A percentile compares a stretch with the other conserved stretches of the same genome.
Evolutionary conservation across 2,888 invertebrate genomes (phyloP).

Genomic region (Dexiosoma caninum): DNA sequence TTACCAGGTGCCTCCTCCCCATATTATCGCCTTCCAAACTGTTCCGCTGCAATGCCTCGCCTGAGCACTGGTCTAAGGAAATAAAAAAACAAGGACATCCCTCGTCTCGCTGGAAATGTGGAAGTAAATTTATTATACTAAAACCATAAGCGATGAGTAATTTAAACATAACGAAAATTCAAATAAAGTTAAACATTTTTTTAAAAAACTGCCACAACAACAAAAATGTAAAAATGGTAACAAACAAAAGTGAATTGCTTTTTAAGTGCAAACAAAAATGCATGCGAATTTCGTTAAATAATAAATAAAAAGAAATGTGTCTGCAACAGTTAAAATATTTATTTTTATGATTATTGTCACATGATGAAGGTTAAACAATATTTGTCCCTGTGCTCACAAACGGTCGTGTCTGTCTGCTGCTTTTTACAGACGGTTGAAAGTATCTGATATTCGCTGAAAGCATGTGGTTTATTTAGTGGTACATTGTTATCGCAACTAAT

Average conservation of each 20-base stretch:
- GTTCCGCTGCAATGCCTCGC: no score
- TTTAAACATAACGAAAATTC: neutral
- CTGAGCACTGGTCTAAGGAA: no score
- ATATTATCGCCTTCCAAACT: no score
- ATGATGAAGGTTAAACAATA: conserved; percentile 48
- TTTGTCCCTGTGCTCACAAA: neutral
- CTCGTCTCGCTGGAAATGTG: neutral
- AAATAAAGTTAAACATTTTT: neutral
- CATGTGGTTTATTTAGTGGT: conserved; percentile 46
- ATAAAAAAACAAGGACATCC: no score
- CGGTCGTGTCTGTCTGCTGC: neutral
- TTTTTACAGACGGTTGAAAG: conserved; percentile 16
- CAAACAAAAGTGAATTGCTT: conserved; percentile 40
- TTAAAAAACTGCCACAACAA: neutral
- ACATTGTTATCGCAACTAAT: conserved; percentile 45
- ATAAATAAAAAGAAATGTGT: conserved; percentile 55
- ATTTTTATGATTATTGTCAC: conserved; percentile 60
- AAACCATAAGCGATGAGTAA: conserved; percentile 10
- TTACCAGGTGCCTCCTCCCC: no score
- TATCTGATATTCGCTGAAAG: conserved; percentile 34
- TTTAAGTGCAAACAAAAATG: neutral
- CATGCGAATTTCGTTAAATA: neutral
- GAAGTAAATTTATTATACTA: neutral
- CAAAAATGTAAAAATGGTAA: conserved; percentile 13
- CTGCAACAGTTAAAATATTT: conserved; percentile 61